Conservation (phyloP, 2,888 invertebrate species). For the Crepidodera aurea region DNA sequence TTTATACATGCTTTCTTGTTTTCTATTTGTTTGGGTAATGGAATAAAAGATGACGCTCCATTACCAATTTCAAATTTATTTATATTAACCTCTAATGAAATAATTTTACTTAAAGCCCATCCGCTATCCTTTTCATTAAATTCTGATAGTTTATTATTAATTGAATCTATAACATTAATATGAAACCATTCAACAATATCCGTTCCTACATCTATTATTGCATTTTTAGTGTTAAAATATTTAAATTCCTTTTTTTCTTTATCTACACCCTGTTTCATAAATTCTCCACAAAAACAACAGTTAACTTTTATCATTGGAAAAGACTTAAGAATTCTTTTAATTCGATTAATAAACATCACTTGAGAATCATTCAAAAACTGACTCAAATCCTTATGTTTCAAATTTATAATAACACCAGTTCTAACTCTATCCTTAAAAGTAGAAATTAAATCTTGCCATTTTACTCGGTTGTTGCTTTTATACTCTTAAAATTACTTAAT, state of each 20-base stretch:
- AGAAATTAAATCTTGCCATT: constrained; percentile 13
- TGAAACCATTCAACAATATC: constrained; percentile 9
- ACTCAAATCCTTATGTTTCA: constrained; percentile 2
- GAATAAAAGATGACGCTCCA: constrained; percentile 41
- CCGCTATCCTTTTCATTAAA: background rate
- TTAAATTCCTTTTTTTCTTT: background rate
- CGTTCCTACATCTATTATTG: constrained; percentile 2
- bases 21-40: constrained; percentile 36
- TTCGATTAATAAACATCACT: background rate
- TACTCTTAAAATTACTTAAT: background rate
- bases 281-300: background rate
- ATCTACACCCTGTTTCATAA: background rate
- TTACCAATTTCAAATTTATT: constrained; percentile 36
- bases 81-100: constrained; percentile 4
- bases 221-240: constrained; percentile 10
- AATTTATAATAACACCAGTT: constrained; percentile 12
- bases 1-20: constrained; percentile 42
- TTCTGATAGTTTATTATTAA: constrained; percentile 18
- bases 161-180: background rate
- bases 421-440: constrained; percentile 8
- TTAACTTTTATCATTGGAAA: background rate
- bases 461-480: background rate
- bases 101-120: constrained; percentile 5
- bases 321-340: background rate
- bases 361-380: constrained; percentile 8